These are phyloP conservation scores for Drosophila serrata DNA, from an alignment of 1,140 invertebrate genomes.

Conservation along the genomic window DNA sequence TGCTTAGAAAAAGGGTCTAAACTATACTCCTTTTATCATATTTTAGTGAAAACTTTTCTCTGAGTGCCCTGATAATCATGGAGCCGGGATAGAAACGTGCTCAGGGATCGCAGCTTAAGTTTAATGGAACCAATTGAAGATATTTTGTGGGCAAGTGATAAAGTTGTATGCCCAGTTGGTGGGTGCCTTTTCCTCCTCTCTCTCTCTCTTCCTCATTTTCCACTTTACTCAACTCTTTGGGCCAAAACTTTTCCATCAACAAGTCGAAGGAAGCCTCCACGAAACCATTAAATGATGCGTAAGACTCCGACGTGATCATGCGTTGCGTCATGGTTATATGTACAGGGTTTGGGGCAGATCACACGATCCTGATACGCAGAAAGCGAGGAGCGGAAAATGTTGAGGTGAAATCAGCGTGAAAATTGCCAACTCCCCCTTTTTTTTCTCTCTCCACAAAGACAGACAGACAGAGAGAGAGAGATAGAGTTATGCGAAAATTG, in stretches of 20 bases:
- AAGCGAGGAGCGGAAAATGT: conserved; percentile 21
- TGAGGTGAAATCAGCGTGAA: conserved; percentile 53
- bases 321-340: conserved; percentile 27
- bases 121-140: conserved; percentile 84
- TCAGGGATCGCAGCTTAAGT: conserved; percentile 70
- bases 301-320: conserved; percentile 73
- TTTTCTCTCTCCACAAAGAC: too few relatives aligned
- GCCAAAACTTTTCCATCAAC: conserved; percentile 67
- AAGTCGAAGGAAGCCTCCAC: conserved; percentile 54
- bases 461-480: neutral
- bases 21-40: neutral
- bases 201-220: neutral
- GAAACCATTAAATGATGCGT: conserved; percentile 81
- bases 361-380: conserved; percentile 68
- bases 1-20: fast-evolving
- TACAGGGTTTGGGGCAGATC: conserved; percentile 40
- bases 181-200: conserved; percentile 40
- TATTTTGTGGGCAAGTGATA: conserved; percentile 83
- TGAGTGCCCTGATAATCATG: conserved; percentile 35
- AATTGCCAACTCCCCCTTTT: conserved; percentile 36
- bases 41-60: neutral
- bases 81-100: conserved; percentile 48
- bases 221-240: neutral
- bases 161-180: conserved; percentile 79
- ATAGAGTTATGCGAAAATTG: conserved; percentile 60